Evolutionary conservation across 2,888 invertebrate species (phyloP).

Genomic region (Amiota communis): DNA sequence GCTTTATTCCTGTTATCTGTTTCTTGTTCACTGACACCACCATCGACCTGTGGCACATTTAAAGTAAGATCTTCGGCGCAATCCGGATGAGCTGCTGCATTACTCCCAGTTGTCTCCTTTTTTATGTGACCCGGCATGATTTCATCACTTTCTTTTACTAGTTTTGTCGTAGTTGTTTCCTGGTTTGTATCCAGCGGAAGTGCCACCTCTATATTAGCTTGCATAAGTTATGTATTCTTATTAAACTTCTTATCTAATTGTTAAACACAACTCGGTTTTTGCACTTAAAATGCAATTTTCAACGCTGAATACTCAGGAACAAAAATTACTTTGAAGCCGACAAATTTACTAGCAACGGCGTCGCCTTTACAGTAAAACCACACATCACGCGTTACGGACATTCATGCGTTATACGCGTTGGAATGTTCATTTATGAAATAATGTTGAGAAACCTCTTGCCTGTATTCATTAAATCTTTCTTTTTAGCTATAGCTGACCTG

Average conservation of each 20-base stretch:
- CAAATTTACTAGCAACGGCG: too few relatives aligned
- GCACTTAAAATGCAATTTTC: too few relatives aligned
- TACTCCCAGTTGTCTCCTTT: slow-evolving; percentile 27
- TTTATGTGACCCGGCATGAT: not conserved
- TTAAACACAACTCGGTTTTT: not conserved
- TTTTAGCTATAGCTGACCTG: too few relatives aligned
- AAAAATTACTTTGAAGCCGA: too few relatives aligned
- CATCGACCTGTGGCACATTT: slow-evolving; percentile 34
- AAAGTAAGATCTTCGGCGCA: slow-evolving; percentile 37
- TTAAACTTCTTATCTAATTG: not conserved
- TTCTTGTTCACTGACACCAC: slow-evolving; percentile 47
- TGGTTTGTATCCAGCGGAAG: slow-evolving; percentile 31
- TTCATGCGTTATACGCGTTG: too few relatives aligned
- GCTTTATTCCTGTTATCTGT: slow-evolving; percentile 59
- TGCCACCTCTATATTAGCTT: slow-evolving; percentile 20
- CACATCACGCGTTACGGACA: too few relatives aligned
- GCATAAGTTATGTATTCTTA: slow-evolving; percentile 22
- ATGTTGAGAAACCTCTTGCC: too few relatives aligned
- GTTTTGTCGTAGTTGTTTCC: slow-evolving; percentile 37
- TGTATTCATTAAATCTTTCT: too few relatives aligned
- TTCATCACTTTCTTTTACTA: not conserved
- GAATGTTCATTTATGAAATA: too few relatives aligned
- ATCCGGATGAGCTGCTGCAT: slow-evolving; percentile 32
- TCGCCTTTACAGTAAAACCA: too few relatives aligned
- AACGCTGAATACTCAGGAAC: too few relatives aligned